These are phyloP conservation scores for Acinonyx jubatus DNA, from an alignment of 2,113 vertebrate genomes.

Conservation along the genomic window DNA sequence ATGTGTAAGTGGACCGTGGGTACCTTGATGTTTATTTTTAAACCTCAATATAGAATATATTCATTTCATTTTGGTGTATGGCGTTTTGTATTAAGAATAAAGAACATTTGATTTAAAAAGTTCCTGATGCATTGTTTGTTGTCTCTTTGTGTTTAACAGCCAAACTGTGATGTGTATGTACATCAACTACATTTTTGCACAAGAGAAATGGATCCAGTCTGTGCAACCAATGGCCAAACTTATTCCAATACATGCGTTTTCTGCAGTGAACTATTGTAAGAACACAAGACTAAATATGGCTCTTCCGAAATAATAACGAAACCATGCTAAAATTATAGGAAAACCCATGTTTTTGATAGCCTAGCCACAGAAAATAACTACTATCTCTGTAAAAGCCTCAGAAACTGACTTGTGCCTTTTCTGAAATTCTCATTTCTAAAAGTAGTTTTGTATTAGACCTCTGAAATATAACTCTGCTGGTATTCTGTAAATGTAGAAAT, in stretches of 20 bases:
- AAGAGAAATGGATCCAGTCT: background rate
- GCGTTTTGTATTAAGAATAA: background rate
- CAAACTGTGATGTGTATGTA: background rate
- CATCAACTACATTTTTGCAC: rapidly evolving
- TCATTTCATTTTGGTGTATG: background rate
- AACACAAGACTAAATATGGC: background rate
- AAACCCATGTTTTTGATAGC: background rate
- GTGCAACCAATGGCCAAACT: background rate
- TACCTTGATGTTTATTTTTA: background rate
- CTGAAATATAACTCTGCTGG: background rate
- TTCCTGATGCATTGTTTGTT: background rate
- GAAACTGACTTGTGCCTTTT: background rate
- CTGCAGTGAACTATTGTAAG: conserved; percentile 52
- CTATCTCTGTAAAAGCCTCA: background rate
- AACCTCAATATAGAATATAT: background rate
- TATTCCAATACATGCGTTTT: background rate
- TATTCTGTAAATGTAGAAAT: background rate
- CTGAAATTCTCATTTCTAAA: background rate
- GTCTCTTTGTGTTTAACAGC: background rate
- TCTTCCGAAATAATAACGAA: background rate
- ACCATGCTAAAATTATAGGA: background rate
- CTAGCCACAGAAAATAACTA: background rate
- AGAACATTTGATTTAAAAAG: background rate
- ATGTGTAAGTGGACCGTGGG: background rate
- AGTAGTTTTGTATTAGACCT: background rate